phyloP scores from a whole-genome alignment of 2,888 invertebrate species.

The Eupithecia exiguata region DNA sequence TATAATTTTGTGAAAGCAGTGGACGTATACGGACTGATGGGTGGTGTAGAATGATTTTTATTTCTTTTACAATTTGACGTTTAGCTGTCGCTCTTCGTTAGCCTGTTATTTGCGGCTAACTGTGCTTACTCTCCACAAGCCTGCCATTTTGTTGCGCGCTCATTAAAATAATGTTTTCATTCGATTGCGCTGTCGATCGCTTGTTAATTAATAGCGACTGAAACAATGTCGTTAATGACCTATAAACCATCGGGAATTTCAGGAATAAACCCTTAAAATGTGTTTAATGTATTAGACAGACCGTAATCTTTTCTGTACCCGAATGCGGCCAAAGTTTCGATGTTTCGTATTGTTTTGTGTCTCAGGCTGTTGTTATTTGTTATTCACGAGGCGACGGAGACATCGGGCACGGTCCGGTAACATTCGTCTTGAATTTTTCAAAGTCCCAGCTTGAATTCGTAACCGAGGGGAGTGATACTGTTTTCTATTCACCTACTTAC shows the following conservation, averaged over 20 bases:
- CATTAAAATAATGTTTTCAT: constrained; percentile 41
- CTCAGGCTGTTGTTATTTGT: constrained; percentile 44
- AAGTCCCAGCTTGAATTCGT: constrained; percentile 46
- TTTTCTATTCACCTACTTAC: constrained; percentile 28
- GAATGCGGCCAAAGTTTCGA: constrained; percentile 44
- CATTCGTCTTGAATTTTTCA: constrained; percentile 51
- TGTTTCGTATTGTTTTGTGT: constrained; percentile 50
- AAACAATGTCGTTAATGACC: constrained; percentile 35
- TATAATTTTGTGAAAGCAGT: too few species aligned
- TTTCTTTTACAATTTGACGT: not conserved
- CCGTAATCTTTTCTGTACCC: constrained; percentile 20
- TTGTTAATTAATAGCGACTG: constrained; percentile 41
- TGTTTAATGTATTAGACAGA: constrained; percentile 7
- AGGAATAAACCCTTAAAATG: not conserved
- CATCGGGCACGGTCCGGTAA: constrained; percentile 47
- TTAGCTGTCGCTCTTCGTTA: not conserved
- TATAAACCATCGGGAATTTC: constrained; percentile 12
- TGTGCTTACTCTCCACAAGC: not conserved
- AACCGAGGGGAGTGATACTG: constrained; percentile 32
- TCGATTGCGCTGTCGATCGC: constrained; percentile 33
- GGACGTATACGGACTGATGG: too few species aligned
- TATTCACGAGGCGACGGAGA: constrained; percentile 50
- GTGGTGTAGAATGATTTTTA: too few species aligned
- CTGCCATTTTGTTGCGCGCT: constrained; percentile 38
- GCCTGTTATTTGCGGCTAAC: not conserved